Percentiles rank a stretch among this genome's conserved stretches.
phyloP scores from a whole-genome alignment of 2,888 invertebrate genomes.

The Caenorhabditis japonica region DNA sequence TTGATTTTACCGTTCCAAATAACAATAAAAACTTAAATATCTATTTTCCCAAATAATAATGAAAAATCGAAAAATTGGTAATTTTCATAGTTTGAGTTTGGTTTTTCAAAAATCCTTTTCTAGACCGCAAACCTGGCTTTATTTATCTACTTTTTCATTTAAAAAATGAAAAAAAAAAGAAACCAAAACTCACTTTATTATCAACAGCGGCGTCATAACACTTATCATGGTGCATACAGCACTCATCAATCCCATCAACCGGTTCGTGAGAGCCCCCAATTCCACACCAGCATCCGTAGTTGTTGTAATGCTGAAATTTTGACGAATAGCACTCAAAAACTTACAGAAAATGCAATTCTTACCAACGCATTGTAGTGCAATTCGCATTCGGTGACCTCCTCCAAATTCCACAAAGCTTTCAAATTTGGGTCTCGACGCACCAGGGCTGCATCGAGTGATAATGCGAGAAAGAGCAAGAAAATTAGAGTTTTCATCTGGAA shows the following conservation, averaged over 20 bases:
- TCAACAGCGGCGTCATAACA: conserved; percentile 75
- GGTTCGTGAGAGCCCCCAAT: conserved; percentile 72
- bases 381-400: conserved; percentile 70
- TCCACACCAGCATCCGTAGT: conserved; percentile 76
- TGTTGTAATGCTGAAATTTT: conserved; percentile 67
- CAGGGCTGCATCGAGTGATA: no score
- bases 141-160: no score
- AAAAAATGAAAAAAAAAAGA: background rate
- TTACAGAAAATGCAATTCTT: background rate
- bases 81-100: no score
- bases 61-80: no score
- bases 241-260: conserved; percentile 74
- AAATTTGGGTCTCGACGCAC: conserved; percentile 29
- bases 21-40: no score
- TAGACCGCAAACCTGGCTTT: no score
- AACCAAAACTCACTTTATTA: conserved; percentile 30
- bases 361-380: conserved; percentile 71
- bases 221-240: conserved; percentile 75
- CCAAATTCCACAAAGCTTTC: conserved; percentile 72
- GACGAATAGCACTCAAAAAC: background rate
- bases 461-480: background rate
- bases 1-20: no score
- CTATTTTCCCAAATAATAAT: no score
- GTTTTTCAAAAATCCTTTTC: no score
- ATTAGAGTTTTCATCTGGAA: conserved; percentile 17